Base-by-base conservation (phyloP, 2,113 vertebrate genomes). In the Merops nubicus region DNA sequence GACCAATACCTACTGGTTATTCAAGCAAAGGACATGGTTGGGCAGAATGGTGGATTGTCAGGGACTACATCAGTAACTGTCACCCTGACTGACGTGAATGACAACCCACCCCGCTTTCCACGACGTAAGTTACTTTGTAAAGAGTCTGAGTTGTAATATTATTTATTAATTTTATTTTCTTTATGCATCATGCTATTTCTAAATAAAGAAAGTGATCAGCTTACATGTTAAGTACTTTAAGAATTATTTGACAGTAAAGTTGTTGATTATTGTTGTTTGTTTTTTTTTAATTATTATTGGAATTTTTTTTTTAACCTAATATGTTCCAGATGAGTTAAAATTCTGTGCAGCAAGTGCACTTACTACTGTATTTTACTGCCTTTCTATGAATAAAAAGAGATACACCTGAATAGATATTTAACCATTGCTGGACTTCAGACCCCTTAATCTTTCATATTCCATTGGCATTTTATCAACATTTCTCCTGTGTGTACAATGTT, bases 21-120 rank as follows among this genome's bases (percentile, higher is more conserved):
- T 97, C 99, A 99, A 97, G 99, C 99, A 95, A 99, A 99, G 96
- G 99, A 99, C 97, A 99, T 99, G 99, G 99, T 99, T 85, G 99
- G 99, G 48, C 99, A 99, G 98, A 99, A 99, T 93, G 99, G 99
- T 8, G 99, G 99, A 59, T 98, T 99, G 42, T 99, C 99, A 12
- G 99, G 99, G 60, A 99, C 99, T 29, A 99, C 99, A 1, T 99
- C 99, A 3, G 99, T 99, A 80, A 99, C 99, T 2, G 98, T 99
- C 92, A 99, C 99, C 11, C 98, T 99, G 38, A 99, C 98, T 6
- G 99, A 99, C 59, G 99, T 99, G 87, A 99, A 99, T 8, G 99
- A 99, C 96, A 99, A 99, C 86, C 99, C 99, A 1, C 99, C 99
- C 29, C 99, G 98, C 51, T 99, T 99, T 95, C 97, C 98, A 59